phyloP scores from a whole-genome alignment of 1,140 invertebrate species.

The Carcinoscorpius rotundicauda region DNA sequence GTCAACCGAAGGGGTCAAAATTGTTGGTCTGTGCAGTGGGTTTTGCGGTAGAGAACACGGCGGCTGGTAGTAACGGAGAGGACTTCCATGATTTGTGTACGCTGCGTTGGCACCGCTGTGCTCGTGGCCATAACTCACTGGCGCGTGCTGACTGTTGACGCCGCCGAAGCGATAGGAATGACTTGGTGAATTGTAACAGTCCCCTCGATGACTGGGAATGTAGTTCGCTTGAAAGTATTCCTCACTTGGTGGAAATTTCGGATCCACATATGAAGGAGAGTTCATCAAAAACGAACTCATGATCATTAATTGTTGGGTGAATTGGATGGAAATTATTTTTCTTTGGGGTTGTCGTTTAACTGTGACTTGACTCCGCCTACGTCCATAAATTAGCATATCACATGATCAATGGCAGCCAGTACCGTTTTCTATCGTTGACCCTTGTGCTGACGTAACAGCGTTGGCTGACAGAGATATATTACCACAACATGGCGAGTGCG shows the following conservation, averaged over 20 bases:
- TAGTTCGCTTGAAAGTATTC: constrained; percentile 77
- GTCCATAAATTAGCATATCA: constrained; percentile 42
- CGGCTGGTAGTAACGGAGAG: constrained; percentile 12
- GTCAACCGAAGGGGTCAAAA: constrained; percentile 9
- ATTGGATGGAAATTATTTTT: constrained; percentile 40
- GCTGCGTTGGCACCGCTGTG: neutral
- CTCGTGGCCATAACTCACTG: constrained; percentile 6
- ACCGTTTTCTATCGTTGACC: constrained; percentile 1
- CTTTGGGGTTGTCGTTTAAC: constrained; percentile 29
- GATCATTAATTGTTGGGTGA: constrained; percentile 43
- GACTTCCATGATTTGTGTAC: constrained; percentile 8
- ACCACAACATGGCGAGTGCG: constrained; percentile 12
- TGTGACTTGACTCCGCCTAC: constrained; percentile 36
- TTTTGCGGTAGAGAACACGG: constrained; percentile 3
- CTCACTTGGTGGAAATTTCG: constrained; percentile 75
- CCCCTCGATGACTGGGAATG: constrained; percentile 41
- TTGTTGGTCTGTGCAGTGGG: constrained; percentile 9
- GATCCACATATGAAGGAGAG: constrained; percentile 39
- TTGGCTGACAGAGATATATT: constrained; percentile 9
- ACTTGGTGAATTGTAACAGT: constrained; percentile 26
- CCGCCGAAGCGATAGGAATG: constrained; percentile 11
- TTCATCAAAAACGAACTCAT: constrained; percentile 91
- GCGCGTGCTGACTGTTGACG: constrained; percentile 7
- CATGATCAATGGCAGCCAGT: constrained; percentile 44
- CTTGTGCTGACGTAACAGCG: constrained; percentile 13